Evolutionary conservation across 1,140 invertebrate species (phyloP).

Genomic region (Panulirus ornatus): DNA sequence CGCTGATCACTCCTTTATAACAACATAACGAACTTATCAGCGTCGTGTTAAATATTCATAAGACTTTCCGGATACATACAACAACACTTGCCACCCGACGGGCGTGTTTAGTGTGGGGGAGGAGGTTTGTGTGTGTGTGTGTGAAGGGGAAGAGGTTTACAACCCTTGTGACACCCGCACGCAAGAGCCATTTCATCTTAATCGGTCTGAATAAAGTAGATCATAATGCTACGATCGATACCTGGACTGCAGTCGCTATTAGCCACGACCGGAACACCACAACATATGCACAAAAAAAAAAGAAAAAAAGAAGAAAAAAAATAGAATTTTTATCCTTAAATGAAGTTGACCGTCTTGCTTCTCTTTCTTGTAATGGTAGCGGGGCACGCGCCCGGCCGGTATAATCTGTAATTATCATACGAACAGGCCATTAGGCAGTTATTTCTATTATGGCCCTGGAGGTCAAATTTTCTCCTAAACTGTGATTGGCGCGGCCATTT

Average conservation of each 20-base stretch:
- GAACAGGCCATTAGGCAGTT: conserved; percentile 13
- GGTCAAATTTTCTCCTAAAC: background rate
- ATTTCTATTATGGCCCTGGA: background rate
- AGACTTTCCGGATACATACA: conserved; percentile 13
- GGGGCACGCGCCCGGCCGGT: background rate
- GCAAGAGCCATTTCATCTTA: conserved; percentile 10
- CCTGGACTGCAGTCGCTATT: conserved; percentile 11
- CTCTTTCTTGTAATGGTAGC: background rate
- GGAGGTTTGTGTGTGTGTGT: too few relatives aligned
- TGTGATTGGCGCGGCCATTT: conserved; percentile 1
- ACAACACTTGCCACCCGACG: background rate
- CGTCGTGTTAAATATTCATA: conserved; percentile 38
- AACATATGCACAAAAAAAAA: too few relatives aligned
- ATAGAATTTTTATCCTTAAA: background rate
- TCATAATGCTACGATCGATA: background rate
- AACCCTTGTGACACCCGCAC: background rate
- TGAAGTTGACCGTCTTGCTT: background rate
- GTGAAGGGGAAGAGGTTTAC: too few relatives aligned
- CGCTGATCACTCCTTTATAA: conserved; percentile 20
- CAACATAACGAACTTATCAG: conserved; percentile 40
- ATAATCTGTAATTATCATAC: conserved; percentile 12
- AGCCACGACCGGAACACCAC: too few relatives aligned
- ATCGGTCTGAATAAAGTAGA: background rate
- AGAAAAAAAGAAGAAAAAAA: too few relatives aligned
- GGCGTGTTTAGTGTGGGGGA: background rate